A percentile compares a stretch with the other conserved stretches of the same genome.
phyloP scores from a whole-genome alignment of 1,140 invertebrate species.

The Ips nitidus region DNA sequence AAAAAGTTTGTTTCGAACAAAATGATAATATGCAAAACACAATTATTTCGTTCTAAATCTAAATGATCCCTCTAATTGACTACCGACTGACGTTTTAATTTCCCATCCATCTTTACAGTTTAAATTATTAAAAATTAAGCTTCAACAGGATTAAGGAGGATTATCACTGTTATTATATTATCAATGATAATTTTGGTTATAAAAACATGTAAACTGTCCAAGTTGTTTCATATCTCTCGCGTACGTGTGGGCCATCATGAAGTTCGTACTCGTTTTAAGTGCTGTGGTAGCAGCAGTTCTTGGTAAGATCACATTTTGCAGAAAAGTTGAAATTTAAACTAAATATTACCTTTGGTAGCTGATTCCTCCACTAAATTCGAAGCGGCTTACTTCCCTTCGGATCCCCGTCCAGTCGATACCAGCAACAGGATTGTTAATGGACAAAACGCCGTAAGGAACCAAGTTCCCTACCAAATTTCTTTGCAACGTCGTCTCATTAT shows the following conservation, averaged over 20 bases:
- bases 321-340: not conserved
- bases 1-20: no score
- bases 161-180: not conserved
- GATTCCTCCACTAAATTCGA: constrained; percentile 4
- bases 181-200: not conserved
- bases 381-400: not conserved
- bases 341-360: constrained; percentile 13
- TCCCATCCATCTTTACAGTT: no score
- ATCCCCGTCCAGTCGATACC: not conserved
- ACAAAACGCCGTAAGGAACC: constrained; percentile 33
- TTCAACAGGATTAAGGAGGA: no score
- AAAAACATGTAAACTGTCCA: not conserved
- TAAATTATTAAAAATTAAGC: no score
- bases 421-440: constrained; percentile 31
- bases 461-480: constrained; percentile 42
- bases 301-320: not conserved
- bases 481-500: constrained; percentile 25
- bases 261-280: not conserved
- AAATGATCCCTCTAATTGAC: no score
- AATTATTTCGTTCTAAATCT: no score
- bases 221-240: not conserved
- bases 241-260: not conserved
- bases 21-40: no score
- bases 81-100: no score
- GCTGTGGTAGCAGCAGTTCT: constrained; percentile 1